Evolutionary conservation across 2,888 invertebrate species (phyloP).

Genomic region (Ornithoptera priamus): DNA sequence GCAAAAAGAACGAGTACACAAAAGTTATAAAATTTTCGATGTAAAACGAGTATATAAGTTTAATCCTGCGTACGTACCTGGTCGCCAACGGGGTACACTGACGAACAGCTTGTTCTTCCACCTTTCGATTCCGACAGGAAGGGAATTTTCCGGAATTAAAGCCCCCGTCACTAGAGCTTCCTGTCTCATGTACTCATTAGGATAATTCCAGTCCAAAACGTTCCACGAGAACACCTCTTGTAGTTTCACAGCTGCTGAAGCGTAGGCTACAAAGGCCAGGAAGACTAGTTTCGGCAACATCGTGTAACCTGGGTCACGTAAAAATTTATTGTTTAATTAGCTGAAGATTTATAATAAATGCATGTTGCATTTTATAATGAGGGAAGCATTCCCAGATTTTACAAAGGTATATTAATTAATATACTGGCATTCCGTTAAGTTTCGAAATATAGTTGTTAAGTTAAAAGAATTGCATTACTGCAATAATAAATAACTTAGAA

Average conservation of each 20-base stretch:
- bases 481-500: too few species aligned
- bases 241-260: conserved; percentile 75
- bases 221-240: conserved; percentile 89
- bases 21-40: too few species aligned
- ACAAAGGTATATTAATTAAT: too few species aligned
- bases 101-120: conserved; percentile 91
- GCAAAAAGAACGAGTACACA: too few species aligned
- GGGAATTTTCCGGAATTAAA: conserved; percentile 87
- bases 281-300: conserved; percentile 37
- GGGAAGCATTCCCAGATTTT: too few species aligned
- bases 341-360: neutral
- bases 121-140: conserved; percentile 91
- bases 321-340: neutral
- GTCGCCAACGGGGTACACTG: conserved; percentile 88
- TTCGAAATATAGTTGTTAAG: too few species aligned
- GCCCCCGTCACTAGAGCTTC: conserved; percentile 83
- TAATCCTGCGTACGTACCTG: conserved; percentile 76
- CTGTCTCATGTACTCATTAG: conserved; percentile 80
- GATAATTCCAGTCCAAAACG: conserved; percentile 87
- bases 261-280: conserved; percentile 50
- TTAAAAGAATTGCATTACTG: too few species aligned
- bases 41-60: neutral
- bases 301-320: conserved; percentile 15
- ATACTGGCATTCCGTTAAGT: too few species aligned
- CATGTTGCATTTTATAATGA: neutral